These are phyloP conservation scores for Sebastes nivosus DNA, from an alignment of 2,797 vertebrate genomes.

Conservation along the genomic window DNA sequence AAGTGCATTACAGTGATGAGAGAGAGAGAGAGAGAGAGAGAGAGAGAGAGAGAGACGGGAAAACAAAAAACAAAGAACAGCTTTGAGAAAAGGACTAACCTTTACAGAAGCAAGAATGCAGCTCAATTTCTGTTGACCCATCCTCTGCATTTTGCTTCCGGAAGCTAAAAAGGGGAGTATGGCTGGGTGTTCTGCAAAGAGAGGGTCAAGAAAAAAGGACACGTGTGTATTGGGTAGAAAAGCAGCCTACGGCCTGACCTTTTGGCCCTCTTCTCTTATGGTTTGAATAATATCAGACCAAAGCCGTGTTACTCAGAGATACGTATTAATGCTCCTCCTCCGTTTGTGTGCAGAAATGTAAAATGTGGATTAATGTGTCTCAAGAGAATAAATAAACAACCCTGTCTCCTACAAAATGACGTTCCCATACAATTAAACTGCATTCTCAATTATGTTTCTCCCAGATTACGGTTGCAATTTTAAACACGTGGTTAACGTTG, in stretches of 20 bases:
- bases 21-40: constrained; percentile 17
- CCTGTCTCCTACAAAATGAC: no score
- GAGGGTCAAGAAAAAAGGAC: constrained; percentile 81
- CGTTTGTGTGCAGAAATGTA: constrained; percentile 29
- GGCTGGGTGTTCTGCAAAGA: constrained; percentile 88
- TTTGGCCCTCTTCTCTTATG: constrained; percentile 32
- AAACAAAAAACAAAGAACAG: constrained; percentile 61
- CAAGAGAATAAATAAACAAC: not conserved
- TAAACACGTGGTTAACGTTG: no score
- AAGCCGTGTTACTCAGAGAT: constrained; percentile 28
- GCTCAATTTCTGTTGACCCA: constrained; percentile 82
- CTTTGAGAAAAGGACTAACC: constrained; percentile 83
- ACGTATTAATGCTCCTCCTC: constrained; percentile 12
- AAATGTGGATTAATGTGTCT: constrained; percentile 3
- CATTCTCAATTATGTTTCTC: no score
- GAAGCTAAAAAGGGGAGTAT: constrained; percentile 88
- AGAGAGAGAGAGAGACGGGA: constrained; percentile 27
- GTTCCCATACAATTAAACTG: no score
- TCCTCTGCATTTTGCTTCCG: constrained; percentile 85
- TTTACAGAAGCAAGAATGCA: constrained; percentile 86
- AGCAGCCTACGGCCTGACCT: constrained; percentile 65
- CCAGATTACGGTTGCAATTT: no score
- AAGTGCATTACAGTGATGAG: constrained; percentile 52
- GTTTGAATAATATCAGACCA: constrained; percentile 26
- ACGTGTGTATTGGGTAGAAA: constrained; percentile 75